Evolutionary conservation across 1,140 invertebrate species (phyloP).

Genomic region (Coelopa frigida): DNA sequence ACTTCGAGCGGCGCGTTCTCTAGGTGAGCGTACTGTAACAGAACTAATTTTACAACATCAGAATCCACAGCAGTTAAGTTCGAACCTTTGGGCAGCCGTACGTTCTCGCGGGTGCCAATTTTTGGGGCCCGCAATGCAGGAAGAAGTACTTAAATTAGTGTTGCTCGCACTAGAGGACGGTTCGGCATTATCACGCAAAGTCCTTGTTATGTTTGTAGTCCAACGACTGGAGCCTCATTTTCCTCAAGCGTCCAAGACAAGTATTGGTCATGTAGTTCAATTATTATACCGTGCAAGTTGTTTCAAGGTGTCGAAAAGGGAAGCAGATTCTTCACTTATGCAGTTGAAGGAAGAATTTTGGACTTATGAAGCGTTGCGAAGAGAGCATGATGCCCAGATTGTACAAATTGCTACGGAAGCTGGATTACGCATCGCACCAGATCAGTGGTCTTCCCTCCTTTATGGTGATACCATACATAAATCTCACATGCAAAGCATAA

Average conservation of each 20-base stretch:
- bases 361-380: conserved; percentile 83
- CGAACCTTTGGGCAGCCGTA: conserved; percentile 95
- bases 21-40: conserved; percentile 90
- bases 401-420: conserved; percentile 97
- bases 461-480: conserved; percentile 95
- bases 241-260: conserved; percentile 96
- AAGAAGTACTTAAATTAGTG: conserved; percentile 93
- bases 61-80: conserved; percentile 84
- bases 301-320: conserved; percentile 96
- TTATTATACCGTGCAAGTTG: conserved; percentile 94
- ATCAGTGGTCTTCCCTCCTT: conserved; percentile 94
- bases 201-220: conserved; percentile 97
- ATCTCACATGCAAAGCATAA: conserved; percentile 98
- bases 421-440: conserved; percentile 91
- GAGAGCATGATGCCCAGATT: conserved; percentile 98
- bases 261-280: conserved; percentile 98
- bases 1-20: conserved; percentile 75
- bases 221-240: conserved; percentile 91
- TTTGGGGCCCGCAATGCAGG: conserved; percentile 98
- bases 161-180: conserved; percentile 92
- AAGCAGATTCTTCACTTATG: conserved; percentile 97
- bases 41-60: conserved; percentile 92
- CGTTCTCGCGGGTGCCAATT: conserved; percentile 95
- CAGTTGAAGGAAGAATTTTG: conserved; percentile 97
- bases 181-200: conserved; percentile 92